A percentile compares a stretch with the other conserved stretches of the same genome.
These are phyloP conservation scores for Geotrypetes seraphini DNA, from an alignment of 2,797 vertebrate genomes.

Conservation along the genomic window DNA sequence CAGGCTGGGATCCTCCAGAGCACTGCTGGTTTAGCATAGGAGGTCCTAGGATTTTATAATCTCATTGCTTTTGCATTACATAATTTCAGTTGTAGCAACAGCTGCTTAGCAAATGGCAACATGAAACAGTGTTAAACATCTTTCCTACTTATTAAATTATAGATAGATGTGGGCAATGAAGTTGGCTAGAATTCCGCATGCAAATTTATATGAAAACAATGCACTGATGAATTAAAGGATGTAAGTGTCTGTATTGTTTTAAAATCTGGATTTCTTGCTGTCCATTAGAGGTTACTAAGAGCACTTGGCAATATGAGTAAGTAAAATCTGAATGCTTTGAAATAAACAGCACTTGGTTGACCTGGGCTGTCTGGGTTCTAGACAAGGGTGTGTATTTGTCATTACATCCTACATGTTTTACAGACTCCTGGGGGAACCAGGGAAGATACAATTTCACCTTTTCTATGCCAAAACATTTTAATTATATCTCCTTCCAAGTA, in stretches of 20 bases:
- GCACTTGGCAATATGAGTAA: constrained; percentile 44
- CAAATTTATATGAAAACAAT: background rate
- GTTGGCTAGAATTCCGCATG: background rate
- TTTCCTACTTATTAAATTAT: background rate
- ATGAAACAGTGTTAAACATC: background rate
- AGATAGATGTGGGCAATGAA: background rate
- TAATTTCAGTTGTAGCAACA: background rate
- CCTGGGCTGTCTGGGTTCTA: constrained; percentile 64
- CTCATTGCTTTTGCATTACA: background rate
- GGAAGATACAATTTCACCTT: constrained; percentile 82
- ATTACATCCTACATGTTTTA: constrained; percentile 73
- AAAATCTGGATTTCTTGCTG: constrained; percentile 28
- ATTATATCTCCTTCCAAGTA: constrained; percentile 98
- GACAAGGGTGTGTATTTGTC: constrained; percentile 73
- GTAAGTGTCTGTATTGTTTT: constrained; percentile 39
- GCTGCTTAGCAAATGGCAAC: background rate
- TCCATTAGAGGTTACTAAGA: constrained; percentile 53
- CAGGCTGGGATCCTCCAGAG: no score
- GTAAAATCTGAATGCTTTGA: constrained; percentile 65
- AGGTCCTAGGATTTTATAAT: background rate
- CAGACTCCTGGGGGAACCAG: constrained; percentile 64
- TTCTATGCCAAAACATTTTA: constrained; percentile 98
- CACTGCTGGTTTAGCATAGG: background rate
- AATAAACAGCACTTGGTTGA: constrained; percentile 67
- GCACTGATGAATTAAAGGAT: constrained; percentile 10